These are phyloP conservation scores for Drosophila ficusphila DNA, from an alignment of 1,140 invertebrate species.

Conservation along the genomic window DNA sequence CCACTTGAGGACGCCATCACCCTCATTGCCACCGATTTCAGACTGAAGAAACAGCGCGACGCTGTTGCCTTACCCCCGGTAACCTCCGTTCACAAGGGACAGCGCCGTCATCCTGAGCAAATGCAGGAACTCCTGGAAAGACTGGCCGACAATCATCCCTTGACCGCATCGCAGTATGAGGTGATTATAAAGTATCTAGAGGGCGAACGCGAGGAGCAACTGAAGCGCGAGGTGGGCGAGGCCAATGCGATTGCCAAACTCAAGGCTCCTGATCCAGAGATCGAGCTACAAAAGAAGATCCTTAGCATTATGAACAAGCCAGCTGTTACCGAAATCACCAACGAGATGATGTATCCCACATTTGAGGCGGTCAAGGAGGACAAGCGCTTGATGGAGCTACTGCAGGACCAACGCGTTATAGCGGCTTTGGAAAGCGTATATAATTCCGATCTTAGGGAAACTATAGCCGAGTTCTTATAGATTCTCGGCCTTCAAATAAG, in stretches of 20 bases:
- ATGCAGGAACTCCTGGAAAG: conserved; percentile 91
- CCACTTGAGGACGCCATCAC: conserved; percentile 94
- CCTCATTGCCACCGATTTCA: conserved; percentile 92
- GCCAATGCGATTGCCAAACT: conserved; percentile 74
- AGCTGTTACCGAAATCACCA: conserved; percentile 75
- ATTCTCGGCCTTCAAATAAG: conserved; percentile 6
- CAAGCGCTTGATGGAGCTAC: conserved; percentile 58
- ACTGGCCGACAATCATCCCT: conserved; percentile 90
- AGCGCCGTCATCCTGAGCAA: conserved; percentile 87
- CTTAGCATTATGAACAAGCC: conserved; percentile 91
- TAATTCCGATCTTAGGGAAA: conserved; percentile 46
- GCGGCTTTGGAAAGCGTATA: conserved; percentile 88
- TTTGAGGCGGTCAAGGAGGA: conserved; percentile 55
- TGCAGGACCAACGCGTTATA: conserved; percentile 88
- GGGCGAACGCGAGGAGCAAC: conserved; percentile 89
- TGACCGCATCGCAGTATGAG: conserved; percentile 92
- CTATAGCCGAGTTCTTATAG: conserved; percentile 50
- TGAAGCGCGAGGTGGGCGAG: conserved; percentile 88
- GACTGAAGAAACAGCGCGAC: conserved; percentile 87
- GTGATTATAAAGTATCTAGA: conserved; percentile 92
- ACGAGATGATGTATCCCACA: conserved; percentile 53
- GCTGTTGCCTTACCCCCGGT: background rate
- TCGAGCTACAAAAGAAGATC: conserved; percentile 91
- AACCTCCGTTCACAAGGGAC: conserved; percentile 5
- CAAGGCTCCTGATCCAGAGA: conserved; percentile 85